Evolutionary conservation across 2,113 vertebrate species (phyloP).

Genomic region (Myocastor coypus): DNA sequence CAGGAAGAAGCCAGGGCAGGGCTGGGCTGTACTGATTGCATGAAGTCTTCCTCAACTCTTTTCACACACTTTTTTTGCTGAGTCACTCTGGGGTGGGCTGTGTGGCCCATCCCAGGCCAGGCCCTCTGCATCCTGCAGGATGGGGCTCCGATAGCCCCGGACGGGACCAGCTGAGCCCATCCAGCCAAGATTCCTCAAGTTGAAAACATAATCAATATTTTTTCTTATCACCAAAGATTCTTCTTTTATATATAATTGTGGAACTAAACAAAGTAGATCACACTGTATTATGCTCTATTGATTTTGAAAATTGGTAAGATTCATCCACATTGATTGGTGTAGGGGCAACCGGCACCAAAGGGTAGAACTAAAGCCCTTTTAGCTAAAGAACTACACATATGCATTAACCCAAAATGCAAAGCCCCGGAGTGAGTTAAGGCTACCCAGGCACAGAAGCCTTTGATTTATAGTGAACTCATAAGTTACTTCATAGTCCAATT

Average conservation of each 20-base stretch:
- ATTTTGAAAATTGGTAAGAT: neutral
- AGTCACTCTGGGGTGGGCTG: no score
- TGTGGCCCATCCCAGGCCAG: no score
- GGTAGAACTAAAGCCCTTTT: neutral
- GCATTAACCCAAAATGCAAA: neutral
- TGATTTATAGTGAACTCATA: neutral
- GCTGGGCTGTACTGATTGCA: no score
- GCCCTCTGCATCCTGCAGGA: no score
- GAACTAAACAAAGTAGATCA: neutral
- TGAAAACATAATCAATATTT: neutral
- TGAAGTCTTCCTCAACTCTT: no score
- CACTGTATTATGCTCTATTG: neutral
- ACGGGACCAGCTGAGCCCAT: no score
- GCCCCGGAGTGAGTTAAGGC: neutral
- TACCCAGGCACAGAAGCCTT: neutral
- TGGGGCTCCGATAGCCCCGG: no score
- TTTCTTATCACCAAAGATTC: neutral
- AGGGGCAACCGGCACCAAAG: neutral
- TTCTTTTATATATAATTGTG: neutral
- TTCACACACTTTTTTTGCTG: no score
- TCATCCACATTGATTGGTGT: neutral
- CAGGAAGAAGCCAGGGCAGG: no score
- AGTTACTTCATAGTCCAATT: neutral
- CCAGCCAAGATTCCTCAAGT: no score
- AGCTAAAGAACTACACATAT: neutral